Base-by-base conservation (phyloP, 2,797 vertebrate genomes). In the Jordanella pulchra region DNA sequence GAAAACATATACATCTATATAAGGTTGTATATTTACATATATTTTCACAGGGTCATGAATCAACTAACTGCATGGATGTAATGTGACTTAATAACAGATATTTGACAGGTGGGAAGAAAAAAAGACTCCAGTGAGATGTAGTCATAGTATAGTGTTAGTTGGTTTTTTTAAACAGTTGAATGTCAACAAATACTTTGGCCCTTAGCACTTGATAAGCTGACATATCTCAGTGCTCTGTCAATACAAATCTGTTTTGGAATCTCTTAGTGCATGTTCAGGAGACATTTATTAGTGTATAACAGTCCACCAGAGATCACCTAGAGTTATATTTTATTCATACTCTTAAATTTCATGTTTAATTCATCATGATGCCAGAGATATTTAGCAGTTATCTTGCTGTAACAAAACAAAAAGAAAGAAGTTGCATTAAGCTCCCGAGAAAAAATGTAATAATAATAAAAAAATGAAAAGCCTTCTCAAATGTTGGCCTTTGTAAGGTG, bases 281-380 rank as follows among this genome's bases (percentile, higher is more conserved):
- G 71, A 83, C 69, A 80, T 87, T 91, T 85, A 86, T 87, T 88
- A 83, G 84, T 4, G 45, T 69, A 80, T 75, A 64, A 78, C 77
- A 75, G 81, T 65, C 39, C 64, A 81, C 80, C 84, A 85, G 83
- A 89, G 79, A 83, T 69, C 81, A 80, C 82, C 74, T 87, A 67
- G 55, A 72, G 82, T 83, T 75, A 84, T 44, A 60, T 81, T 65
- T 79, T 81, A 87, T 78, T 86, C 69, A 67, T 73, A 72, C 72
- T 83, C 65, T 86, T 82, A 85, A 81, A 88, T 87, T 84, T 82
- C 82, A 88, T 87, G 79, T 89, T 89, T 88, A 86, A 89, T 89
- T 89, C 74, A 88, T 89, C 39, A 64, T 83, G 66, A 78, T 60
- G 79, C 76, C 55, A 42, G 64, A 79, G 83, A 85, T 80, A 56